These are phyloP conservation scores for Hecatera dysodea DNA, from an alignment of 2,888 invertebrate species.

Conservation along the genomic window DNA sequence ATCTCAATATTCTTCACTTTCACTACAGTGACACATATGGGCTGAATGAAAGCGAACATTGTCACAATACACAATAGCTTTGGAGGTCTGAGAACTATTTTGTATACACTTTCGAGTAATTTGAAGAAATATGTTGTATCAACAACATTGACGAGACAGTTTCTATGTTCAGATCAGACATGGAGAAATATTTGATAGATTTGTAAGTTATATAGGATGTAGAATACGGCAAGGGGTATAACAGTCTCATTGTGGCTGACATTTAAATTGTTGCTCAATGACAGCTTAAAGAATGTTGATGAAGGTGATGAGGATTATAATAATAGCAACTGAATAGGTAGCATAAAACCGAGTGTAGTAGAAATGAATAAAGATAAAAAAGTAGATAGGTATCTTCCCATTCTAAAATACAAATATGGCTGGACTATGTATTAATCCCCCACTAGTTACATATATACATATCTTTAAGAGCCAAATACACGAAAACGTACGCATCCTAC, in stretches of 20 bases:
- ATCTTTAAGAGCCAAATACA: neutral
- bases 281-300: no score
- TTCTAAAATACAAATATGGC: no score
- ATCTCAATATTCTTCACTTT: slow-evolving; percentile 76
- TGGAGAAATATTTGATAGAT: neutral
- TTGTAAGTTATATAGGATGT: neutral
- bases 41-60: slow-evolving; percentile 83
- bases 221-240: neutral
- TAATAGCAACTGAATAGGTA: no score
- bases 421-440: no score
- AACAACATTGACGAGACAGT: neutral
- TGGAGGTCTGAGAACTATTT: slow-evolving; percentile 70
- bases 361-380: no score
- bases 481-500: neutral
- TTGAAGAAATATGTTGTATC: slow-evolving; percentile 49
- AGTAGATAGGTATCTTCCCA: no score
- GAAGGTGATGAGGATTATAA: no score
- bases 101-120: slow-evolving; percentile 69
- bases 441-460: no score
- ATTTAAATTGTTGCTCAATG: no score
- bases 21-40: slow-evolving; percentile 81
- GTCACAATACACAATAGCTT: slow-evolving; percentile 83
- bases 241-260: no score
- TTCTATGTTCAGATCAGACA: slow-evolving; percentile 7
- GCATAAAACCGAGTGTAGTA: no score